Percentiles rank a stretch among this genome's conserved stretches.
These are phyloP conservation scores for Latrodectus geometricus DNA, from an alignment of 1,140 invertebrate genomes.

Conservation along the genomic window DNA sequence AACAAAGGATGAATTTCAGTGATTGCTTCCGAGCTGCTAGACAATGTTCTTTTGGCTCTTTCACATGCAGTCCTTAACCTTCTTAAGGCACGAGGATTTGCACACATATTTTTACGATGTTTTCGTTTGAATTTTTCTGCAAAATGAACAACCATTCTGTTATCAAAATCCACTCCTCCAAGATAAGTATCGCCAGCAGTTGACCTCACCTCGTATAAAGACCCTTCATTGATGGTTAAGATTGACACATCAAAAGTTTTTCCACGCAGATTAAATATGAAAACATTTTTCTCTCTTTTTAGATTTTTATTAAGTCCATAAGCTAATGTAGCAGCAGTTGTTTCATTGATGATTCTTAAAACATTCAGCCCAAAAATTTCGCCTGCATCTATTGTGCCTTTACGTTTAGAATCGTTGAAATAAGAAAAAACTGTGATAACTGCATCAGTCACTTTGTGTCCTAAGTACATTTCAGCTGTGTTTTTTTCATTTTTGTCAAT, in stretches of 20 bases:
- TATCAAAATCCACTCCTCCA: constrained; percentile 97
- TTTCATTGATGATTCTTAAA: constrained; percentile 90
- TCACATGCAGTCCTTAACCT: constrained; percentile 69
- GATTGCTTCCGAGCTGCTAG: constrained; percentile 67
- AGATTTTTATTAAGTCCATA: constrained; percentile 84
- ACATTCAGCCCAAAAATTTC: constrained; percentile 88
- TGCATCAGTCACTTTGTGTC: constrained; percentile 10
- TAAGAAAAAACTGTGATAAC: constrained; percentile 72
- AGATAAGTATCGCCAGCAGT: constrained; percentile 96
- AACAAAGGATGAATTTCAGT: constrained; percentile 82
- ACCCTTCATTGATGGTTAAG: constrained; percentile 97
- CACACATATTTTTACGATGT: constrained; percentile 66
- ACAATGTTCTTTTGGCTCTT: constrained; percentile 72
- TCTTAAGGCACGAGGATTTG: constrained; percentile 80
- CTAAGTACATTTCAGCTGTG: neutral
- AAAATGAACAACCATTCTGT: constrained; percentile 94
- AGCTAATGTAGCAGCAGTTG: constrained; percentile 84
- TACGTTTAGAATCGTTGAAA: constrained; percentile 91
- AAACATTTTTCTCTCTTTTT: constrained; percentile 95
- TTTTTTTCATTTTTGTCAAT: constrained; percentile 74
- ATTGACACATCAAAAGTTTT: constrained; percentile 99
- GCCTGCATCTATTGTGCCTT: constrained; percentile 89
- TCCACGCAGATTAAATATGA: constrained; percentile 99
- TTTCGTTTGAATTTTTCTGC: constrained; percentile 67
- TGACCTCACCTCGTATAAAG: constrained; percentile 85